phyloP scores from a whole-genome alignment of 2,888 invertebrate genomes.

The Lasioglossum zephyrum region DNA sequence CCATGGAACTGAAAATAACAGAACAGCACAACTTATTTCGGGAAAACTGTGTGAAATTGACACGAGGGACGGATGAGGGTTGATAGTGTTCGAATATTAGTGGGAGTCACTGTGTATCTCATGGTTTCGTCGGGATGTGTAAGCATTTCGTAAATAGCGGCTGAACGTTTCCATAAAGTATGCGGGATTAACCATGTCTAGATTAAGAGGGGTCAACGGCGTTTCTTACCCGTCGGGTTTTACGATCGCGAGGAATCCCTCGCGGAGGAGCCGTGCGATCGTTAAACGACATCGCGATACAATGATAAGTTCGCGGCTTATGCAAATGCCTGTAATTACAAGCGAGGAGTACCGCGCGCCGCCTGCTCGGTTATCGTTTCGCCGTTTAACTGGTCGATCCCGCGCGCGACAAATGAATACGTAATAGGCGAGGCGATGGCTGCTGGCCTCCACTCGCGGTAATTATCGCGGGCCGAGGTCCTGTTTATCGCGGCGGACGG shows the following conservation, averaged over 20 bases:
- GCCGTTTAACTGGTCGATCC: conserved; percentile 47
- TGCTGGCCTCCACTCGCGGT: conserved; percentile 5
- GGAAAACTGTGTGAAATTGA: no score
- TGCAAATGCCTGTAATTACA: conserved; percentile 50
- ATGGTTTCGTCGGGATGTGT: no score
- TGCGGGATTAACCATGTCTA: background rate
- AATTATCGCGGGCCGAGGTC: conserved; percentile 47
- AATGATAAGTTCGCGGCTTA: conserved; percentile 37
- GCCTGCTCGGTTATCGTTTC: conserved; percentile 38
- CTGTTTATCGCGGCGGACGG: conserved; percentile 33
- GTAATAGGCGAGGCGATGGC: conserved; percentile 1
- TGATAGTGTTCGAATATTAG: no score
- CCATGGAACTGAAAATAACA: no score
- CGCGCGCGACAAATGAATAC: conserved; percentile 47
- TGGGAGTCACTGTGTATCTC: no score
- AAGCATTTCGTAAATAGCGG: background rate
- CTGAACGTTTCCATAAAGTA: background rate
- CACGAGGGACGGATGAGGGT: no score
- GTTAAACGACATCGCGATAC: conserved; percentile 31
- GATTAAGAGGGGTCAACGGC: background rate
- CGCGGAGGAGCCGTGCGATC: conserved; percentile 10
- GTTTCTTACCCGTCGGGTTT: background rate
- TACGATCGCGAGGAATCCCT: conserved; percentile 6
- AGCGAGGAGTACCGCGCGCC: conserved; percentile 25
- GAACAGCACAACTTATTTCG: no score